Base-by-base conservation (phyloP, 2,797 vertebrate species). In the Mastacembelus armatus region DNA sequence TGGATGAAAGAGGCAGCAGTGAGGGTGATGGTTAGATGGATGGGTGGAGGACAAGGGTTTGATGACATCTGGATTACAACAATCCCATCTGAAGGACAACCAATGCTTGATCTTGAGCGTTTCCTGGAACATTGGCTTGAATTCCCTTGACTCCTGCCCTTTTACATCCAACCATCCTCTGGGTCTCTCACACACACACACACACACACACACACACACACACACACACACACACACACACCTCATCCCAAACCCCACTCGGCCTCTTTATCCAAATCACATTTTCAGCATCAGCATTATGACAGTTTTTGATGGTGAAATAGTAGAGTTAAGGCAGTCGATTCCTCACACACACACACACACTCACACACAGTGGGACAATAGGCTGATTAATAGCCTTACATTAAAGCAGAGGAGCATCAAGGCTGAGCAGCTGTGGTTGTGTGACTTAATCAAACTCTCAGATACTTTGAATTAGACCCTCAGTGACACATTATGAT, bases 31-130 rank as follows among this genome's bases (percentile, higher is more conserved):
- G 55, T n/a, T n/a, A n/a, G n/a, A 72, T 42, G 56, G 44, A 68
- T 15, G 42, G 54, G 56, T 58, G 39, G 55, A 79, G 49, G 76
- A 39, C 18, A 4, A 47, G 49, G 77, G 77, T 90, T 91, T 89
- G 88, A 91, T 89, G 90, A 84, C 26, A 78, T 60, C 61, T 69
- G 78, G 92, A 92, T 92, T 90, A 92, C 77, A 70, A 83, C 72
- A 45, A 63, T 59, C 73, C 80, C 78, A 79, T 82, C 85, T 92
- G 88, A 92, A 80, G 81, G 84, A 88, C 80, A 36, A 45, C 55
- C 24, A 3, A 30, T 44, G 72, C 88, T 89, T 92, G 91, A 91
- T 93, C 91, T 89, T 90, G 85, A 91, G 86, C 85, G 70, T 78
- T 88, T 88, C 83, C 77, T 83, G 72, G 72, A 87, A 86, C 83